Base-by-base conservation (phyloP, 2,797 vertebrate genomes). In the Cottoperca gobio region DNA sequence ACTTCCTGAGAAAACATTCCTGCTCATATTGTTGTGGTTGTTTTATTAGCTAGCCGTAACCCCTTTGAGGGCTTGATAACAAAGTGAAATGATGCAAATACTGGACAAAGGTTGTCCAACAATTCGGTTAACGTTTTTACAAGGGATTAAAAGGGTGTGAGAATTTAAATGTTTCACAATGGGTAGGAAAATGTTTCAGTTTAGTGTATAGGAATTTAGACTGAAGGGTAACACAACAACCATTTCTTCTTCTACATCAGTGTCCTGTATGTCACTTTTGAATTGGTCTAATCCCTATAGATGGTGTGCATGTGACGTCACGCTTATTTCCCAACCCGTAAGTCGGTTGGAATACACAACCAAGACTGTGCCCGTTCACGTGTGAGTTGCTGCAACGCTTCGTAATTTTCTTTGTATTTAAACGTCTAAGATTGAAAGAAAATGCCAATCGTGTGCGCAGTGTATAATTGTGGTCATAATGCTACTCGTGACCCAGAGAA, bases 1-100 rank as follows among this genome's bases (percentile, higher is more conserved):
- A 68, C 84, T 91, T 93, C 92, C 92, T 88, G 83, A 42, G 26
- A 87, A 86, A 92, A 87, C 86, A 83, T 76, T 86, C 79, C 83
- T 46, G 24, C 53, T 68, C 14, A 37, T 78, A 86, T 91, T 90
- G 86, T 92, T 86, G 64, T 84, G 68, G 57, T 81, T 43, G 59
- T 83, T 89, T 84, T 76, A 82, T 57, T 70, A 82, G 40, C 21
- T 5, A 26, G 40, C 8, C 1, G 46, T 64, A 21, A 53, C 76
- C 74, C 40, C 68, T 40, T 69, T 23, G 21, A 42, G 40, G 40
- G 45, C 19, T 28, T 68, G 76, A 78, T 72, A 42, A 79, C 53
- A 55, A 49, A 57, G 24, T 37, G 14, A 73, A 65, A 50, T 12
- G 7, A 37, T 52, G 21, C 43, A 54, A 69, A 66, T 17, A 8